Evolutionary conservation across 2,797 vertebrate species (phyloP).

Genomic region (Trachops cirrhosus): DNA sequence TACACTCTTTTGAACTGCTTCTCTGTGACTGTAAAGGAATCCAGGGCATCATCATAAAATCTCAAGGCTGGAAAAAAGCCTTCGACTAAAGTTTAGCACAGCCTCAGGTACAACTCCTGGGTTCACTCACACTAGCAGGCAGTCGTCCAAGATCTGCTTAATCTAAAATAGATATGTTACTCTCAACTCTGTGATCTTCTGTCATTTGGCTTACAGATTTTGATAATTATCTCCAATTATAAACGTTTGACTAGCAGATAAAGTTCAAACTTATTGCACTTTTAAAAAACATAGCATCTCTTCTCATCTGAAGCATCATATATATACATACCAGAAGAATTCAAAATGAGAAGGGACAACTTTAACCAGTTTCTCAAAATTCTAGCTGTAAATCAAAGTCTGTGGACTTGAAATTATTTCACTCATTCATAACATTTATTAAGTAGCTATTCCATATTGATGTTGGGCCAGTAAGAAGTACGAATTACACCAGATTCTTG

Average conservation of each 20-base stretch:
- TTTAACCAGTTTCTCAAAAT: conserved; percentile 7
- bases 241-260: neutral
- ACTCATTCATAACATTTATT: conserved; percentile 3
- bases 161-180: neutral
- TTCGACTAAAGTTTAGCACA: neutral
- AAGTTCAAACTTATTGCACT: neutral
- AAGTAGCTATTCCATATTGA: neutral
- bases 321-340: neutral
- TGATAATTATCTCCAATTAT: conserved; percentile 4
- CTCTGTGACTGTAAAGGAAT: conserved; percentile 8
- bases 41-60: neutral
- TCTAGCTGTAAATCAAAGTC: neutral
- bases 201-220: neutral
- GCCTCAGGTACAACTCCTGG: neutral
- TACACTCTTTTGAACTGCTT: neutral
- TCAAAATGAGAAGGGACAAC: conserved; percentile 16
- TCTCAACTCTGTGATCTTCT: neutral
- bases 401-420: neutral
- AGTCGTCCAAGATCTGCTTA: neutral
- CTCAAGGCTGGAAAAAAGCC: conserved; percentile 1
- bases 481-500: neutral
- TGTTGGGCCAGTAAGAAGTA: conserved; percentile 26
- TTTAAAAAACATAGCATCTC: neutral
- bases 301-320: conserved; percentile 31
- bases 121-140: neutral